Percentiles rank a stretch among this genome's conserved stretches.
These are phyloP conservation scores for Atrichornis clamosus DNA, from an alignment of 2,113 vertebrate species.

Conservation along the genomic window DNA sequence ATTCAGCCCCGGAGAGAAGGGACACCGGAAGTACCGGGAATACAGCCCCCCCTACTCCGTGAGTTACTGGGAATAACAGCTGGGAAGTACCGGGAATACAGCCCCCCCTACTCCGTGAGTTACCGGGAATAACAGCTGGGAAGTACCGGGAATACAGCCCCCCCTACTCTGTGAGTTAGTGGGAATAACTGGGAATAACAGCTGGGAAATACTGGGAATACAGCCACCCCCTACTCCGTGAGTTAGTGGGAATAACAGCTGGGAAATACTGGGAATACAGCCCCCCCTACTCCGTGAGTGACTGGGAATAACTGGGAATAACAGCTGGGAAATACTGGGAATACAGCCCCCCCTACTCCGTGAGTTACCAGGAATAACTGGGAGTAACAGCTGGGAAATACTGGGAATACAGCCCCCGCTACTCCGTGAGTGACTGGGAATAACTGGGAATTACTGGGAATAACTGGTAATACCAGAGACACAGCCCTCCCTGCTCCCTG, in stretches of 20 bases:
- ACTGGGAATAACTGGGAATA: too few relatives aligned
- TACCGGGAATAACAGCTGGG: background rate
- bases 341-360: slow-evolving; percentile 87
- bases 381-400: slow-evolving; percentile 74
- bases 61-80: background rate
- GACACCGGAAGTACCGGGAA: slow-evolving; percentile 86
- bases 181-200: slow-evolving; percentile 66
- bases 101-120: slow-evolving; percentile 82
- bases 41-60: slow-evolving; percentile 89
- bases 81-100: slow-evolving; percentile 91
- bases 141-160: slow-evolving; percentile 94
- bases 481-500: slow-evolving; percentile 84
- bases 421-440: slow-evolving; percentile 62
- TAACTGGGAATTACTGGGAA: slow-evolving; percentile 30
- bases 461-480: slow-evolving; percentile 85
- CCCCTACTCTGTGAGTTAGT: slow-evolving; percentile 74
- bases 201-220: background rate
- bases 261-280: slow-evolving; percentile 94
- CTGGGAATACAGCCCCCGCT: slow-evolving; percentile 90
- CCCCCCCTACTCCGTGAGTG: slow-evolving; percentile 80
- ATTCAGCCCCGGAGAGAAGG: slow-evolving; percentile 90
- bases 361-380: slow-evolving; percentile 3
- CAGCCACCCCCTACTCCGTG: background rate
- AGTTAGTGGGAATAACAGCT: background rate
- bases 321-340: slow-evolving; percentile 83